Conservation (phyloP, 1,140 invertebrate species). For the Dendroctonus valens region DNA sequence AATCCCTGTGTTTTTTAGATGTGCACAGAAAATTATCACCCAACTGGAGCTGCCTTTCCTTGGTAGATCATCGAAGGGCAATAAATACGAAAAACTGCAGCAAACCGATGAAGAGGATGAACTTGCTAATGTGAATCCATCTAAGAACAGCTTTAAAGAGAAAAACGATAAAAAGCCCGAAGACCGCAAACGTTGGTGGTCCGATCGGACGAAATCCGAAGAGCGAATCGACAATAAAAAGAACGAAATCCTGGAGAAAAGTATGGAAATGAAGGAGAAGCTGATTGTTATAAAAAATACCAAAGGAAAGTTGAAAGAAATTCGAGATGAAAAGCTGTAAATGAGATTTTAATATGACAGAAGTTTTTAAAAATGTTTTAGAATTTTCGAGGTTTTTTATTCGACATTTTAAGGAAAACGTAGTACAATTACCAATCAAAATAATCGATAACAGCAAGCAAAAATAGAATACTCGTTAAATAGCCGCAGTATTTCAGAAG, state of each 20-base stretch:
- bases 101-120: constrained; percentile 53
- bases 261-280: constrained; percentile 68
- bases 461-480: too few relatives aligned
- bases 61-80: constrained; percentile 51
- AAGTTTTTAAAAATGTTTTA: too few relatives aligned
- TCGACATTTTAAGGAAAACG: too few relatives aligned
- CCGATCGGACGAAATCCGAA: constrained; percentile 58
- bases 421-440: too few relatives aligned
- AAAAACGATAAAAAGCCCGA: constrained; percentile 45
- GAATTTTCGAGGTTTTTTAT: too few relatives aligned
- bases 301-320: too few relatives aligned
- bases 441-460: too few relatives aligned
- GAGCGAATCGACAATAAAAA: constrained; percentile 72
- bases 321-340: background rate
- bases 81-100: constrained; percentile 57
- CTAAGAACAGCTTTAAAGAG: constrained; percentile 42
- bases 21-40: constrained; percentile 75
- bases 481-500: too few relatives aligned
- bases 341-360: background rate
- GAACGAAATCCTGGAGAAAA: constrained; percentile 69
- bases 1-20: constrained; percentile 55
- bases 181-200: constrained; percentile 48
- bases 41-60: constrained; percentile 67
- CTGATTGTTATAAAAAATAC: background rate
- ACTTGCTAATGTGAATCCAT: background rate